These are phyloP conservation scores for Eupeodes latifasciatus DNA, from an alignment of 2,888 invertebrate genomes.

Conservation along the genomic window DNA sequence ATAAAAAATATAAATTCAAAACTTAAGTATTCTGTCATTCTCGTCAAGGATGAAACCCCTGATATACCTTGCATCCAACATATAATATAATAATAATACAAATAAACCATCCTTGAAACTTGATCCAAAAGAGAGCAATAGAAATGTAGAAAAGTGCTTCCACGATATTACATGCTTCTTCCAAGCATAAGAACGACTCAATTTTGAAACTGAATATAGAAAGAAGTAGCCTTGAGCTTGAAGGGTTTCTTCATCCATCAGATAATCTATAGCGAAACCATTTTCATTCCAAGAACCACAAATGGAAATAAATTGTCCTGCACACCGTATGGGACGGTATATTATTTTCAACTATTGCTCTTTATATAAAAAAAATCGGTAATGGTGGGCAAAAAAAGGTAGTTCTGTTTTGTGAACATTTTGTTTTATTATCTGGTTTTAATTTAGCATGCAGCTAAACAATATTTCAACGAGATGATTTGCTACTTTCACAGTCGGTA, in stretches of 20 bases:
- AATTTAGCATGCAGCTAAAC: neutral
- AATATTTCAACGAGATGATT: conserved; percentile 24
- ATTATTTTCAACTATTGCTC: conserved; percentile 30
- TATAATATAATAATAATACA: conserved; percentile 42
- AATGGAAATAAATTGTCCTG: conserved; percentile 56
- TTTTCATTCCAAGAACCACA: neutral
- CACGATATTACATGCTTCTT: conserved; percentile 16
- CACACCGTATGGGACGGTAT: conserved; percentile 4
- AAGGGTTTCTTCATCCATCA: conserved; percentile 40
- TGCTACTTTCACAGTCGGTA: conserved; percentile 28
- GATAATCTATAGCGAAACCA: conserved; percentile 43
- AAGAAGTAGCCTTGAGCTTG: conserved; percentile 55
- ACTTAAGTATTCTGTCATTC: conserved; percentile 31
- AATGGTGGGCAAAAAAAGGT: neutral
- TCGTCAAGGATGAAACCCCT: conserved; percentile 23
- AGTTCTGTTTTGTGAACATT: conserved; percentile 12
- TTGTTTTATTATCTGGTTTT: conserved; percentile 41
- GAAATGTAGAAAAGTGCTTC: conserved; percentile 34
- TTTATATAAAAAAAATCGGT: neutral
- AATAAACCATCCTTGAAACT: conserved; percentile 60
- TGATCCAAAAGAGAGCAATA: conserved; percentile 21
- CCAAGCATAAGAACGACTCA: conserved; percentile 18
- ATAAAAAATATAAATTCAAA: conserved; percentile 34
- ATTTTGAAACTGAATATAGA: conserved; percentile 25
- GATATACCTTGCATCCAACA: conserved; percentile 9